Evolutionary conservation across 2,113 vertebrate genomes (phyloP).

Genomic region (Lampris megalopsis): DNA sequence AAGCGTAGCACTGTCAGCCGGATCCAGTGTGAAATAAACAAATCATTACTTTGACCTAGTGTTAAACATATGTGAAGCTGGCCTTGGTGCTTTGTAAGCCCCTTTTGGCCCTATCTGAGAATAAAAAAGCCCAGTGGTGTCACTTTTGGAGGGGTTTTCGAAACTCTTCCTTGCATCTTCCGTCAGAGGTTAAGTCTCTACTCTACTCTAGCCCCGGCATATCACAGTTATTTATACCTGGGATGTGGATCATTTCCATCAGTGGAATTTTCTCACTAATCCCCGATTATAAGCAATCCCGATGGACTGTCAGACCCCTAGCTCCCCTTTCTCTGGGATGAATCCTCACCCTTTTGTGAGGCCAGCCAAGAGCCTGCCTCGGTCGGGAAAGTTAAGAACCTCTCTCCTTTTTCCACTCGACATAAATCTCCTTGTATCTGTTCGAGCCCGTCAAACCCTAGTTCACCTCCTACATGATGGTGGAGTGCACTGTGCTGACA

Average conservation of each 20-base stretch:
- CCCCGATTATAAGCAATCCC: conserved; percentile 62
- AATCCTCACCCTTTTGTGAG: conserved; percentile 23
- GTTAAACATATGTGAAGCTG: background rate
- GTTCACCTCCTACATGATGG: conserved; percentile 5
- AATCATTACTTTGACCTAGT: background rate
- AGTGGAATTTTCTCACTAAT: conserved; percentile 61
- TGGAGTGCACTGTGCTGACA: conserved; percentile 26
- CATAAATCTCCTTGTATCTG: conserved; percentile 54
- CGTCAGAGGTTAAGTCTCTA: conserved; percentile 45
- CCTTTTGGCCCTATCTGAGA: background rate
- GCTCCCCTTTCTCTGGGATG: conserved; percentile 20
- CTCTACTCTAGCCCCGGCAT: conserved; percentile 30
- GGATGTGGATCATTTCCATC: conserved; percentile 42
- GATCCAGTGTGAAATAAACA: background rate
- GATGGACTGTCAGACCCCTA: conserved; percentile 45
- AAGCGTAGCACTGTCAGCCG: background rate
- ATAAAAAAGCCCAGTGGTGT: background rate
- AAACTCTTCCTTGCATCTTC: conserved; percentile 20
- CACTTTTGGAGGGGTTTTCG: background rate
- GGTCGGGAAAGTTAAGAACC: conserved; percentile 43
- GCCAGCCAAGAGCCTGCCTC: conserved; percentile 24
- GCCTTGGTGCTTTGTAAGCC: background rate
- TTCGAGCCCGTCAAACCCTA: conserved; percentile 14
- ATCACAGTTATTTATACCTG: conserved; percentile 63
- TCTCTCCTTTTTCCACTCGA: conserved; percentile 32